phyloP scores from a whole-genome alignment of 2,797 vertebrate species.

The Coregonus sp. region DNA sequence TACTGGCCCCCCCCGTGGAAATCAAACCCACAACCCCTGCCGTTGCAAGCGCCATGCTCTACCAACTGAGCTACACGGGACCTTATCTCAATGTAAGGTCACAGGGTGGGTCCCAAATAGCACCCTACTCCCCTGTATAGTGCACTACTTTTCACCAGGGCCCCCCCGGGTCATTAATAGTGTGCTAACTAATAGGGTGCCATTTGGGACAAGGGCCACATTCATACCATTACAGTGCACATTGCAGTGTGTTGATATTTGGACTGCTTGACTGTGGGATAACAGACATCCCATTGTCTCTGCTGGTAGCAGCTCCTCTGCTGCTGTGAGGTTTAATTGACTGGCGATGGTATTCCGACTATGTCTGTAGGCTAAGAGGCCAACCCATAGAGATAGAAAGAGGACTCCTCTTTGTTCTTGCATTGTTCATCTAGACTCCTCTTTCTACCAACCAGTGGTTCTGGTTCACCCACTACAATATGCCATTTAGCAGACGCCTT shows the following conservation, averaged over 20 bases:
- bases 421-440: not conserved
- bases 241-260: slow-evolving; percentile 39
- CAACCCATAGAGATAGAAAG: not conserved
- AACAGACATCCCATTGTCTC: slow-evolving; percentile 57
- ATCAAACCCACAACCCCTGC: too few relatives aligned
- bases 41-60: too few relatives aligned
- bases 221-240: slow-evolving; percentile 14
- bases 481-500: too few relatives aligned
- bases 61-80: too few relatives aligned
- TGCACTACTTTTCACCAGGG: too few relatives aligned
- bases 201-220: too few relatives aligned
- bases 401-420: not conserved
- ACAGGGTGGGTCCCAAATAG: too few relatives aligned
- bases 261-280: slow-evolving; percentile 31
- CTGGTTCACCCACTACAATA: not conserved
- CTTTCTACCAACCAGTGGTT: slow-evolving; percentile 7
- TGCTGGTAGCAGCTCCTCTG: slow-evolving; percentile 29
- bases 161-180: too few relatives aligned
- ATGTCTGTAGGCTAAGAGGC: slow-evolving; percentile 23
- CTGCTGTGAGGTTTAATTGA: slow-evolving; percentile 52
- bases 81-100: slow-evolving; percentile 15
- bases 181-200: too few relatives aligned
- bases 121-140: too few relatives aligned
- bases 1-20: too few relatives aligned
- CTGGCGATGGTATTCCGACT: slow-evolving; percentile 52